A percentile compares a stretch with the other conserved stretches of the same genome.
Conservation (phyloP, 2,113 vertebrate species). For the Galbula dea region DNA sequence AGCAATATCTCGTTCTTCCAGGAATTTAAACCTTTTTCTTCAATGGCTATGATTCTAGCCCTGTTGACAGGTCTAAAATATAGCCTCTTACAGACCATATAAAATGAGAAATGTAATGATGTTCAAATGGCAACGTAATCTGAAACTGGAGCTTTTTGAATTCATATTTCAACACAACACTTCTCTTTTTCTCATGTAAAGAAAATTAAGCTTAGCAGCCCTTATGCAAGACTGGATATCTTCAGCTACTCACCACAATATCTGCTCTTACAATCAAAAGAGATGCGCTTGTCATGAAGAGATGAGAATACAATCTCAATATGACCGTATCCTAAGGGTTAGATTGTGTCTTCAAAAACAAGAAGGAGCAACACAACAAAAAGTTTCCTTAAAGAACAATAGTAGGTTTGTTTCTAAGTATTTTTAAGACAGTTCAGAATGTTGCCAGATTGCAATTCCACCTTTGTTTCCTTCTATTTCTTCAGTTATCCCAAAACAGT, state of each 20-base stretch:
- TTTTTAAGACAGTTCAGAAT: neutral
- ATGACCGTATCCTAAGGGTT: neutral
- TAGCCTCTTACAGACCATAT: neutral
- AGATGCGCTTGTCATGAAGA: neutral
- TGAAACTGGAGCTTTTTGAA: neutral
- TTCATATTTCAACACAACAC: neutral
- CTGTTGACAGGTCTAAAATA: constrained; percentile 17
- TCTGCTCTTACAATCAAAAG: neutral
- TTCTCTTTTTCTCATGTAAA: neutral
- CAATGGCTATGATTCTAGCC: neutral
- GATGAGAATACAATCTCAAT: neutral
- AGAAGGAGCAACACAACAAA: neutral
- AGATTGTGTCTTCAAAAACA: neutral
- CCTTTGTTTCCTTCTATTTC: neutral
- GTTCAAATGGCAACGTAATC: neutral
- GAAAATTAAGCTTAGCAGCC: neutral
- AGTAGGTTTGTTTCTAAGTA: neutral
- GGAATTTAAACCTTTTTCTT: neutral
- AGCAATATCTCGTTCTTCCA: neutral
- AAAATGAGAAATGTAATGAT: constrained; percentile 7
- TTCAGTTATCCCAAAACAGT: neutral
- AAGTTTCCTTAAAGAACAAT: neutral
- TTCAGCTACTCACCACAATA: neutral
- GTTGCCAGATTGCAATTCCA: neutral
- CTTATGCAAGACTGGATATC: neutral